A percentile compares a stretch with the other conserved stretches of the same genome.
phyloP scores from a whole-genome alignment of 2,888 invertebrate genomes.

The Polyploca ridens region DNA sequence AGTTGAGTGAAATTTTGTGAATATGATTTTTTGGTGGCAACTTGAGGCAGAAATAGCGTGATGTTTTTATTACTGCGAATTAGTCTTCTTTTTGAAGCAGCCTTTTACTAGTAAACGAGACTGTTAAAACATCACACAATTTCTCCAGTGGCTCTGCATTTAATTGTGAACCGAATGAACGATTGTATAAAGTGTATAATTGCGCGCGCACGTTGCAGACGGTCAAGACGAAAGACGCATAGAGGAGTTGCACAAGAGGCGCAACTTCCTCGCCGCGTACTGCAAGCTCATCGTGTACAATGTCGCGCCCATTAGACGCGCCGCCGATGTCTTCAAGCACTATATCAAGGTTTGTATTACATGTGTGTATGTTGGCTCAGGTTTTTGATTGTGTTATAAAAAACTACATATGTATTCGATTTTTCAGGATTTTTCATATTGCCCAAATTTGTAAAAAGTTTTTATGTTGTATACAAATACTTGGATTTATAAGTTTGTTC shows the following conservation, averaged over 20 bases:
- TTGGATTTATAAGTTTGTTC: too few relatives aligned
- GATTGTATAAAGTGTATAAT: neutral
- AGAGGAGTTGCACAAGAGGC: conserved; percentile 97
- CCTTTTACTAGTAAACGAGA: neutral
- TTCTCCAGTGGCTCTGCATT: neutral
- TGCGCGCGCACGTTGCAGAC: conserved; percentile 75
- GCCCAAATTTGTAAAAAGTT: too few relatives aligned
- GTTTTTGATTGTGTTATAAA: too few relatives aligned
- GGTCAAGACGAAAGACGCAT: conserved; percentile 98
- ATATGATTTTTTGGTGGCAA: conserved; percentile 11
- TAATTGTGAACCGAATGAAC: neutral
- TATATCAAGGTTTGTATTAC: conserved; percentile 90
- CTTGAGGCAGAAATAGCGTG: conserved; percentile 3
- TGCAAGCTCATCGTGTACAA: conserved; percentile 99
- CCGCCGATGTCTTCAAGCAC: conserved; percentile 98
- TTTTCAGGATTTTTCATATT: too few relatives aligned
- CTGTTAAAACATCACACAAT: neutral
- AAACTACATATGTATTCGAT: too few relatives aligned
- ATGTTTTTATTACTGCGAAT: conserved; percentile 7
- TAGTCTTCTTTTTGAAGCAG: neutral
- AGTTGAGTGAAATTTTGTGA: conserved; percentile 2
- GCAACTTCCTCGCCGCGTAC: conserved; percentile 98
- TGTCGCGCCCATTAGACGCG: conserved; percentile 95
- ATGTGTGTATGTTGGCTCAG: too few relatives aligned
- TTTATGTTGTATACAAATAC: too few relatives aligned